phyloP scores from a whole-genome alignment of 2,888 invertebrate species.

The Spialia ferax region DNA sequence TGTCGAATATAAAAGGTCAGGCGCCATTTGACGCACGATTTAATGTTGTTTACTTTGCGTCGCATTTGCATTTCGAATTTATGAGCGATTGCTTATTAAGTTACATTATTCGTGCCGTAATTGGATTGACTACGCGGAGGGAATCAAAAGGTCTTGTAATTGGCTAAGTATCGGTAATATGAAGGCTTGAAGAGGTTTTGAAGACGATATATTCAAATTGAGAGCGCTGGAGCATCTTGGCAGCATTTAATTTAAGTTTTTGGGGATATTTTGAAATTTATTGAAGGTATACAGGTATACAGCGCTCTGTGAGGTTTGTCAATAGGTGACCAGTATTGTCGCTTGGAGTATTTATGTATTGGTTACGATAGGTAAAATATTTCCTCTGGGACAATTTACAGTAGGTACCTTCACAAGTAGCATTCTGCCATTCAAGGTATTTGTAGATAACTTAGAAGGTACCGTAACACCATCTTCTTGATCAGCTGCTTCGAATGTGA shows the following conservation, averaged over 20 bases:
- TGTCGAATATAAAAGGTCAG: conserved; percentile 17
- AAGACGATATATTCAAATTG: conserved; percentile 10
- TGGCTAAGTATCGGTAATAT: conserved; percentile 16
- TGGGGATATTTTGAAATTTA: background rate
- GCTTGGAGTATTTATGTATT: too few relatives aligned
- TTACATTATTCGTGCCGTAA: conserved; percentile 27
- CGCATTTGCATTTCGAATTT: conserved; percentile 63
- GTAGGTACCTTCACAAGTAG: too few relatives aligned
- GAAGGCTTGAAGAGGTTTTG: background rate
- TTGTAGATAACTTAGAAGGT: too few relatives aligned
- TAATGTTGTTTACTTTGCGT: conserved; percentile 63
- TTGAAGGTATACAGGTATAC: background rate
- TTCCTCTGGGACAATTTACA: too few relatives aligned
- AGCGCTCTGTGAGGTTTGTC: background rate
- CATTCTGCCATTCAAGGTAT: too few relatives aligned
- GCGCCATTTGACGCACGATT: conserved; percentile 28
- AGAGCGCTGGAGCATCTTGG: background rate
- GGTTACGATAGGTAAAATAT: too few relatives aligned
- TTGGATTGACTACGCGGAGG: conserved; percentile 23
- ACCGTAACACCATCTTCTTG: too few relatives aligned
- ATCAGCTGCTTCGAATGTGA: too few relatives aligned
- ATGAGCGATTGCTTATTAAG: conserved; percentile 26
- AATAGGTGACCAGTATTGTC: background rate
- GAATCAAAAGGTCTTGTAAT: conserved; percentile 24
- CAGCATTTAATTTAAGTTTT: background rate